Evolutionary conservation across 1,140 invertebrate species (phyloP).

Genomic region (Harpegnathos saltator): DNA sequence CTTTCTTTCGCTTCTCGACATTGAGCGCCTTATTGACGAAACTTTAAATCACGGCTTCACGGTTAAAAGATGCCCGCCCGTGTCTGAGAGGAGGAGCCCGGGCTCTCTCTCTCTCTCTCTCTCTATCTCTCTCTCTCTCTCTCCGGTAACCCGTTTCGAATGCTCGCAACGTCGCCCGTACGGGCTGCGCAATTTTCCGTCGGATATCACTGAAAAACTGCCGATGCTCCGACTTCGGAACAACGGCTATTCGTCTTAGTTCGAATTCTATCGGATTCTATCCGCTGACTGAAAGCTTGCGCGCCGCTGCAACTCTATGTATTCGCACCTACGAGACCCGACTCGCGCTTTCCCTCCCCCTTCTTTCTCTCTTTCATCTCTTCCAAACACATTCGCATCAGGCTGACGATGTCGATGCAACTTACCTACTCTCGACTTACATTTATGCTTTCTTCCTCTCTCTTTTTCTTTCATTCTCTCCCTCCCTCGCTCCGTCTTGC

Average conservation of each 20-base stretch:
- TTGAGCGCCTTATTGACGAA: background rate
- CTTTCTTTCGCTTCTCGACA: background rate
- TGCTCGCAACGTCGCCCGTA: background rate
- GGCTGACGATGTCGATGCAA: background rate
- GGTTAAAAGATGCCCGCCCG: background rate
- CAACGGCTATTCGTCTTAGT: slow-evolving; percentile 32
- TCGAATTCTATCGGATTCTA: slow-evolving; percentile 11
- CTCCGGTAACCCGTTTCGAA: background rate
- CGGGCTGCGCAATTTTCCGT: slow-evolving; percentile 22
- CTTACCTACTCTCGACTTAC: slow-evolving; percentile 19
- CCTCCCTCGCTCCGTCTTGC: background rate
- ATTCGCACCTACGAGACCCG: slow-evolving; percentile 13
- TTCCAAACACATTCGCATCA: background rate
- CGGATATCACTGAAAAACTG: slow-evolving; percentile 9
- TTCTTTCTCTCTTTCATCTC: too few relatives aligned
- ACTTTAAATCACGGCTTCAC: background rate
- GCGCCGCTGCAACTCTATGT: background rate
- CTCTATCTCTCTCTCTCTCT: too few relatives aligned
- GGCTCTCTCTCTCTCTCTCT: too few relatives aligned
- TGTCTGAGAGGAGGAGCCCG: too few relatives aligned
- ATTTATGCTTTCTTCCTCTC: background rate
- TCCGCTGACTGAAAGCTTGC: slow-evolving; percentile 32
- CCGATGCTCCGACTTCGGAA: slow-evolving; percentile 26
- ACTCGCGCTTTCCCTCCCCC: slow-evolving; percentile 34
- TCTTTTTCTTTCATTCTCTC: slow-evolving; percentile 14